phyloP scores from a whole-genome alignment of 2,888 invertebrate species.

The Choristoneura rosaceana region DNA sequence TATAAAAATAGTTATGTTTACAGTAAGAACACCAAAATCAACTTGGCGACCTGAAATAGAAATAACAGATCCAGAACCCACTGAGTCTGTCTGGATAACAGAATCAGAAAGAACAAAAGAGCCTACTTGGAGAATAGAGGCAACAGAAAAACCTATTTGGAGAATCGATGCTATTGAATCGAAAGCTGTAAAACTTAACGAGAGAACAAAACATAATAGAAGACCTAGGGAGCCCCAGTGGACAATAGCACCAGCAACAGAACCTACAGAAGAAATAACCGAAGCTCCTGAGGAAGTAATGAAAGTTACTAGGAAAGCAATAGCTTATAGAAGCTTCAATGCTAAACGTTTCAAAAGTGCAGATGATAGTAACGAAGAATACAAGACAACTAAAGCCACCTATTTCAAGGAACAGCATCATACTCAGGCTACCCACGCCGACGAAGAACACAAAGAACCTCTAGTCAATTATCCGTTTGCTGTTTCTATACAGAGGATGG shows the following conservation, averaged over 20 bases:
- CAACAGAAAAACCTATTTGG: constrained; percentile 4
- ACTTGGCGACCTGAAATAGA: not conserved
- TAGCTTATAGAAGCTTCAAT: not conserved
- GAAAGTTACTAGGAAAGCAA: not conserved
- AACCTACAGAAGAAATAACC: not conserved
- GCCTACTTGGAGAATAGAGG: not conserved
- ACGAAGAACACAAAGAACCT: constrained; percentile 39
- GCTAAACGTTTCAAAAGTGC: not conserved
- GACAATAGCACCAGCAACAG: not conserved
- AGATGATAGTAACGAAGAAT: constrained; percentile 1
- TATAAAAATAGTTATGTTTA: not conserved
- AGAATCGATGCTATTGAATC: not conserved
- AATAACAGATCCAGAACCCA: not conserved
- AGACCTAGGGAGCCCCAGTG: not conserved
- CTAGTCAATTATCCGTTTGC: constrained; percentile 65
- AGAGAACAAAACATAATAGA: not conserved
- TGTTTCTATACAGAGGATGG: constrained; percentile 71
- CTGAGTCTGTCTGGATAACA: not conserved
- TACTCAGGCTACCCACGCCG: not conserved
- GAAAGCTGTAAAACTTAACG: not conserved
- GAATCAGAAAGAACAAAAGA: not conserved
- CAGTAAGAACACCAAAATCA: not conserved
- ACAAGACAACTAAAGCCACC: not conserved
- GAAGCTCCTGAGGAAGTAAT: not conserved
- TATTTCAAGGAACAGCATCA: not conserved